Conservation (phyloP, 2,797 vertebrate genomes). For the Lagorchestes hirsutus region DNA sequence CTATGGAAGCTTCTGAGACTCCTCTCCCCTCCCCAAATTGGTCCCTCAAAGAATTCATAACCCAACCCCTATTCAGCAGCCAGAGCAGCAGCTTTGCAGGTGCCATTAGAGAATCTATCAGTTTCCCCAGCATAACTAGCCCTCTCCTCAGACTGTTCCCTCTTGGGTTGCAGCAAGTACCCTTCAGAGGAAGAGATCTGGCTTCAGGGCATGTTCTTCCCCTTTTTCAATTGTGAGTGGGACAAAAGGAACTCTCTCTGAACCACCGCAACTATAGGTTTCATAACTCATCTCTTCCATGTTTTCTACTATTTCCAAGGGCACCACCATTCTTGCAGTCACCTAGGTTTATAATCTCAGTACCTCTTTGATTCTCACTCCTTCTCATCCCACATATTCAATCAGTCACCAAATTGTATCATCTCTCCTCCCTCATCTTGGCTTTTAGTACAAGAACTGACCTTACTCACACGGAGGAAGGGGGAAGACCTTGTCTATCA, state of each 20-base stretch:
- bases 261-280: neutral
- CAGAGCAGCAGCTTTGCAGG: neutral
- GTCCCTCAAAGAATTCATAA: neutral
- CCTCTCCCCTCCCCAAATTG: neutral
- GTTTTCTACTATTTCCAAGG: neutral
- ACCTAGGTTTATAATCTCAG: neutral
- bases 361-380: neutral
- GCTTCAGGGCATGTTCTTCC: neutral
- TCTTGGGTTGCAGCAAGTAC: neutral
- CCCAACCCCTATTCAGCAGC: neutral
- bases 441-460: neutral
- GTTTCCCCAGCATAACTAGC: neutral
- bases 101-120: neutral
- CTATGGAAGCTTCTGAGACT: neutral
- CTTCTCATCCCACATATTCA: neutral
- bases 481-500: neutral
- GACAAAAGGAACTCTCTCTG: neutral
- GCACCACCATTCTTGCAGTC: neutral
- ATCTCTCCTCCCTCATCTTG: neutral
- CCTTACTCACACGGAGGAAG: neutral
- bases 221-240: neutral
- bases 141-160: neutral
- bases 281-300: neutral
- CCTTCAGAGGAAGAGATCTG: neutral
- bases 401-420: neutral